These are phyloP conservation scores for Drosophila jambulina DNA, from an alignment of 1,140 invertebrate species.

Conservation along the genomic window DNA sequence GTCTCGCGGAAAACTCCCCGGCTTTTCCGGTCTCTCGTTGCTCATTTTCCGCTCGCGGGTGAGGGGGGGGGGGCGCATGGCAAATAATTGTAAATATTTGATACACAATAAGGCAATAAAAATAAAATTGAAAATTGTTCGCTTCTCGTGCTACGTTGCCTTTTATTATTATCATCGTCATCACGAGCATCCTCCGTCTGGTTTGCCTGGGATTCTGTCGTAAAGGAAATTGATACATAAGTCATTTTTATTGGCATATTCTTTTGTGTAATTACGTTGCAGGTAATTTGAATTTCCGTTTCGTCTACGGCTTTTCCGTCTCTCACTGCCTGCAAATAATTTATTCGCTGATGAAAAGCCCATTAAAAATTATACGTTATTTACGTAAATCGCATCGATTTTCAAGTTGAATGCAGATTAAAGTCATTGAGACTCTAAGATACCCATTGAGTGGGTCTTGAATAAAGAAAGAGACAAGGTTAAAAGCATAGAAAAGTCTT, in stretches of 20 bases:
- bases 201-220: slow-evolving; percentile 41
- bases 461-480: too few relatives aligned
- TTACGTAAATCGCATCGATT: slow-evolving; percentile 52
- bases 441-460: neutral
- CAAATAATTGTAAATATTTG: slow-evolving; percentile 85
- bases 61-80: slow-evolving; percentile 33
- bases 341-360: slow-evolving; percentile 48
- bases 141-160: slow-evolving; percentile 71
- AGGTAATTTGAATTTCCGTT: slow-evolving; percentile 79
- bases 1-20: slow-evolving; percentile 1
- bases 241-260: slow-evolving; percentile 84
- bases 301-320: neutral
- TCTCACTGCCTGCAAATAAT: slow-evolving; percentile 7
- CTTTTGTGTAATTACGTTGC: slow-evolving; percentile 81
- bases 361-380: slow-evolving; percentile 55
- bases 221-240: slow-evolving; percentile 84
- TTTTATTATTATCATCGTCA: slow-evolving; percentile 75
- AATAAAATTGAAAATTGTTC: slow-evolving; percentile 82
- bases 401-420: slow-evolving; percentile 14
- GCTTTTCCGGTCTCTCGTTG: slow-evolving; percentile 20
- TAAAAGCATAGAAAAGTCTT: neutral
- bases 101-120: slow-evolving; percentile 85
- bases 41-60: slow-evolving; percentile 64
- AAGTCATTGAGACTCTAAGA: neutral
- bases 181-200: slow-evolving; percentile 30